Conservation (phyloP, 2,888 invertebrate species). For the Clistopyga incitator region DNA sequence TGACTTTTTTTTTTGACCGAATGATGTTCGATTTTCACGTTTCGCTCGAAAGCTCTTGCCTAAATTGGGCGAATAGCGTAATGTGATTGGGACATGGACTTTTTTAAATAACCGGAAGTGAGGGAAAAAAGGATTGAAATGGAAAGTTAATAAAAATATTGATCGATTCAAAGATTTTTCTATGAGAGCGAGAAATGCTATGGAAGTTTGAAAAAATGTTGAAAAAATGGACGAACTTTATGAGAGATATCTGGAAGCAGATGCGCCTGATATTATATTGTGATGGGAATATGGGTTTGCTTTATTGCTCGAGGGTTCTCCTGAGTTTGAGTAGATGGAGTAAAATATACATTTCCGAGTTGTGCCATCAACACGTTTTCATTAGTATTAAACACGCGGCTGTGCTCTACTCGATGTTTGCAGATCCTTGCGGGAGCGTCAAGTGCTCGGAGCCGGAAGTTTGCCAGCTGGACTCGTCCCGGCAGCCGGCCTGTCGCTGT, state of each 20-base stretch:
- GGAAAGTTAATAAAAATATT: too few relatives aligned
- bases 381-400: conserved; percentile 62
- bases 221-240: neutral
- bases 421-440: conserved; percentile 94
- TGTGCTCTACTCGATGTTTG: conserved; percentile 73
- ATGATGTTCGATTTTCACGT: too few relatives aligned
- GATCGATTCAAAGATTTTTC: too few relatives aligned
- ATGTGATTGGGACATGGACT: too few relatives aligned
- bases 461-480: conserved; percentile 92
- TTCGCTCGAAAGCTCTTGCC: too few relatives aligned
- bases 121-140: too few relatives aligned
- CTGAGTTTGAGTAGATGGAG: conserved; percentile 2
- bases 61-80: too few relatives aligned
- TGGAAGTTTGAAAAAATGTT: neutral
- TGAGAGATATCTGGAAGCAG: neutral
- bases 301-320: conserved; percentile 14
- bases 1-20: too few relatives aligned
- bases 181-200: too few relatives aligned
- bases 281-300: neutral
- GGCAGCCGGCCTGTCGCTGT: conserved; percentile 92
- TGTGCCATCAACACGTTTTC: conserved; percentile 52
- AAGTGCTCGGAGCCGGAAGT: conserved; percentile 92
- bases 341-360: conserved; percentile 41
- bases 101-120: too few relatives aligned
- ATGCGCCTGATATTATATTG: neutral